A percentile compares a stretch with the other conserved stretches of the same genome.
These are phyloP conservation scores for Remorina albescens DNA, from an alignment of 2,797 vertebrate species.

Conservation along the genomic window DNA sequence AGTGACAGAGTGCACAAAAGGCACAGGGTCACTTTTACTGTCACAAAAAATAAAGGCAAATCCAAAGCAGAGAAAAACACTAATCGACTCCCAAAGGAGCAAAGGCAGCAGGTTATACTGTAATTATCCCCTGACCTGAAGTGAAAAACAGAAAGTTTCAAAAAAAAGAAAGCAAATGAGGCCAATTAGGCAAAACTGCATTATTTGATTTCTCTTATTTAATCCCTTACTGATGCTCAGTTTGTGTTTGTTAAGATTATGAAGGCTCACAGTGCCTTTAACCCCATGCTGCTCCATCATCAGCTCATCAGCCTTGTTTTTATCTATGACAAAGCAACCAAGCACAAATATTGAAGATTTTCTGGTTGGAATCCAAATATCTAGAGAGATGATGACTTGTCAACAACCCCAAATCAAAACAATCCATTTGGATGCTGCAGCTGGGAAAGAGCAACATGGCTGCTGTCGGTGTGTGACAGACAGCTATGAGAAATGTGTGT, in stretches of 20 bases:
- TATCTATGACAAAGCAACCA: not conserved
- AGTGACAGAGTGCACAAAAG: not conserved
- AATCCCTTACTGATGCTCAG: not conserved
- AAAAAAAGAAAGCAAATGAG: slow-evolving; percentile 18
- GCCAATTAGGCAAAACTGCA: slow-evolving; percentile 22
- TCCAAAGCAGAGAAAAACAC: slow-evolving; percentile 13
- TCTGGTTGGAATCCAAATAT: slow-evolving; percentile 37
- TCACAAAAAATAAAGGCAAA: not conserved
- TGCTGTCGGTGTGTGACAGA: slow-evolving; percentile 50
- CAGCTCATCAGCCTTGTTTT: not conserved
- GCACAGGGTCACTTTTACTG: slow-evolving; percentile 8
- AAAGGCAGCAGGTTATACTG: slow-evolving; percentile 11
- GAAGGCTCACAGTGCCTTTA: not conserved
- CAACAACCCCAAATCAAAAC: slow-evolving; percentile 23
- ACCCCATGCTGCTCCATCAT: not conserved
- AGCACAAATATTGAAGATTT: slow-evolving; percentile 10
- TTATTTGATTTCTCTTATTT: slow-evolving; percentile 21
- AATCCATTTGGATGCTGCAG: slow-evolving; percentile 41
- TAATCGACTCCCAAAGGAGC: not conserved
- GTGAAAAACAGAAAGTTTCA: not conserved
- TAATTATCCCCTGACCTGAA: slow-evolving; percentile 44
- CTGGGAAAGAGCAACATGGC: slow-evolving; percentile 53
- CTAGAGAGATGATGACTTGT: slow-evolving; percentile 21
- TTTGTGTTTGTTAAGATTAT: slow-evolving; percentile 1
- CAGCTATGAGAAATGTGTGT: slow-evolving; percentile 52